Conservation (phyloP, 2,888 invertebrate genomes). For the Julus scanicus region DNA sequence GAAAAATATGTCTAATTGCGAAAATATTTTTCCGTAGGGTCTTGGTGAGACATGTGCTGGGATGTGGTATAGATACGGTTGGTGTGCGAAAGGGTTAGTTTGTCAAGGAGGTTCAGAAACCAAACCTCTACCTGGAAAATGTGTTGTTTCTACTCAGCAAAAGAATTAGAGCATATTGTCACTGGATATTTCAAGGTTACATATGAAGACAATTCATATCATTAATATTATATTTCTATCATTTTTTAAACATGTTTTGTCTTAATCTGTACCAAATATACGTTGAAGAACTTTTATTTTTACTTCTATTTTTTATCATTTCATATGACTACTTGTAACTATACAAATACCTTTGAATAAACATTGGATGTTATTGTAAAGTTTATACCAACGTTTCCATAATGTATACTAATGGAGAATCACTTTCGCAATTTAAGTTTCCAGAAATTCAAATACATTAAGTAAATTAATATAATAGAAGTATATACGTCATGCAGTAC, state of each 20-base stretch:
- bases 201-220: too few species aligned
- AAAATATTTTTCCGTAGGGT: not conserved
- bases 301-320: not conserved
- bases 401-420: not conserved
- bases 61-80: not conserved
- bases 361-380: too few species aligned
- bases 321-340: not conserved
- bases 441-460: not conserved
- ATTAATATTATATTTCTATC: too few species aligned
- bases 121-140: not conserved
- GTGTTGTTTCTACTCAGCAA: not conserved
- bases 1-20: not conserved
- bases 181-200: not conserved
- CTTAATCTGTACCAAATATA: not conserved
- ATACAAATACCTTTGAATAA: not conserved
- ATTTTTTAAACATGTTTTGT: too few species aligned
- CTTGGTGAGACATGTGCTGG: constrained; percentile 6
- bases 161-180: not conserved
- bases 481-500: not conserved
- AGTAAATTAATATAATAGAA: not conserved
- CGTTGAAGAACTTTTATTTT: not conserved
- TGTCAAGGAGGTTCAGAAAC: not conserved
- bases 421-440: not conserved
- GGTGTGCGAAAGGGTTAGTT: not conserved
- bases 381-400: too few species aligned